Conservation (phyloP, 30 jellyfish, hydroid and myxozoan species). For the Hydractinia symbiolongicarpus region DNA sequence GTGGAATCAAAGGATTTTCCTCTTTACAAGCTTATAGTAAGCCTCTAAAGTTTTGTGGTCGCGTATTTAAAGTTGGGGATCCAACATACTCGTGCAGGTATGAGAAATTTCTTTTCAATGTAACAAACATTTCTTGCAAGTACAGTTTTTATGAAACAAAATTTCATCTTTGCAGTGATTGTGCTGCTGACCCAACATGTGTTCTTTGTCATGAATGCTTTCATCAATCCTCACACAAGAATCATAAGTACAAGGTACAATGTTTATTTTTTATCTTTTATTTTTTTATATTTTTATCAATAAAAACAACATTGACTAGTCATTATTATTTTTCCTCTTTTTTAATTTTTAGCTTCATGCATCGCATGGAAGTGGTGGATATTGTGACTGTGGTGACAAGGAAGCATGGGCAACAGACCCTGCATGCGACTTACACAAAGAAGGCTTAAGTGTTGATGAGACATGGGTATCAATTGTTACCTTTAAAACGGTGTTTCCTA, state of each 20-base stretch:
- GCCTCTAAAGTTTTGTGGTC: conserved; percentile 80
- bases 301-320: background rate
- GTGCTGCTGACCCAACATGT: conserved; percentile 98
- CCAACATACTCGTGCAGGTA: conserved; percentile 95
- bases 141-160: background rate
- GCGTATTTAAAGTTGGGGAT: conserved; percentile 77
- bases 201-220: conserved; percentile 91
- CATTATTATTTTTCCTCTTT: background rate
- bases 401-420: conserved; percentile 97
- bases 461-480: conserved; percentile 32
- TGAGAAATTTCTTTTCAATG: conserved; percentile 25
- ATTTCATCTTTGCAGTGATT: conserved; percentile 50
- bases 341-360: conserved; percentile 64
- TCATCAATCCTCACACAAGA: conserved; percentile 52
- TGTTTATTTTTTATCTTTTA: background rate
- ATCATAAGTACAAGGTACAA: conserved; percentile 71
- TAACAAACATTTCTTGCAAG: background rate
- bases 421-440: conserved; percentile 58
- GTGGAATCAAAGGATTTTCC: conserved; percentile 55
- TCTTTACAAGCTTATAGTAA: conserved; percentile 34
- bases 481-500: too few species aligned
- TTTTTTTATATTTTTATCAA: background rate
- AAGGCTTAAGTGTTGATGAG: conserved; percentile 32
- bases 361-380: conserved; percentile 93
- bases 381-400: conserved; percentile 94